Evolutionary conservation across 2,113 vertebrate genomes (phyloP).

Genomic region (Phalacrocorax carbo): DNA sequence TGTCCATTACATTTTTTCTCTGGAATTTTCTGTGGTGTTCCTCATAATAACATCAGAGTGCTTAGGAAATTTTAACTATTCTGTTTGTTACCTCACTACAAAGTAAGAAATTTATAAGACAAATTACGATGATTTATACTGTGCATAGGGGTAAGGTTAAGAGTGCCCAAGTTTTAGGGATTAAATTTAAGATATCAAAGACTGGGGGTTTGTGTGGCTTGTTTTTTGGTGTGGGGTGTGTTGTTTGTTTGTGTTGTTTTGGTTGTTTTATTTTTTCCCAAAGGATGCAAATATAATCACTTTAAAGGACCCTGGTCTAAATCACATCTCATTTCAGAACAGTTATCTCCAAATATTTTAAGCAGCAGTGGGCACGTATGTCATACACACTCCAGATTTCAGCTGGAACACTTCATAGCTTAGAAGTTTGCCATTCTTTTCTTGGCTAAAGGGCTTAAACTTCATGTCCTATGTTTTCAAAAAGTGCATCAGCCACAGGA

Average conservation of each 20-base stretch:
- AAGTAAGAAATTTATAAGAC: neutral
- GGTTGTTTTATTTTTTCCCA: neutral
- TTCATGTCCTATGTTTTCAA: neutral
- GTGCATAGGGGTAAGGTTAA: neutral
- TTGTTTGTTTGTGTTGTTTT: neutral
- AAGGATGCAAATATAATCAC: neutral
- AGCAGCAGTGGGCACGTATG: neutral
- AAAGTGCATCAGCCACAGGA: neutral
- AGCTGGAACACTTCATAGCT: neutral
- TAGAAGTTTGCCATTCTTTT: neutral
- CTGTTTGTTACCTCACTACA: neutral
- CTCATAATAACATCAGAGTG: neutral
- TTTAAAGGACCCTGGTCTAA: neutral
- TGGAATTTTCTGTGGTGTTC: neutral
- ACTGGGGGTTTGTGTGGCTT: neutral
- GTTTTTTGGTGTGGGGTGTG: neutral
- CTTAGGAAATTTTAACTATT: neutral
- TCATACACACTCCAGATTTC: neutral
- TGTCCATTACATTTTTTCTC: neutral
- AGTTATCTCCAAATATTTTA: neutral
- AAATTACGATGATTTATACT: neutral
- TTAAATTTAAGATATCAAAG: neutral
- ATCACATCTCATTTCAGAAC: neutral
- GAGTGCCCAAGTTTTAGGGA: neutral
- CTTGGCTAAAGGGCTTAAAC: neutral